A percentile compares a stretch with the other conserved stretches of the same genome.
Conservation (phyloP, 2,797 vertebrate genomes). For the Scyliorhinus canicula region DNA sequence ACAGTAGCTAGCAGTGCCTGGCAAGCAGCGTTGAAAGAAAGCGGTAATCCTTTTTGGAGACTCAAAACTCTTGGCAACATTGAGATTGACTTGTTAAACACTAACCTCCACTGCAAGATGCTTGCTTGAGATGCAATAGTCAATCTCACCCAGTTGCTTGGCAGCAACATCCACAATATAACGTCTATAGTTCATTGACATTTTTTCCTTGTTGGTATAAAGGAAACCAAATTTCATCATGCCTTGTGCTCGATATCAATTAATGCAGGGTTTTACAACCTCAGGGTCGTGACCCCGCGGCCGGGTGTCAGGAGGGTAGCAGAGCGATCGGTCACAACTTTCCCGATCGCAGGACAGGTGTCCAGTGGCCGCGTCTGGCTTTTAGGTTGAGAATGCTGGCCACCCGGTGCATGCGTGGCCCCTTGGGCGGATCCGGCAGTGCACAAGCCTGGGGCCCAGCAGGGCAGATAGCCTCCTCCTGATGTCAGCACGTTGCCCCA, state of each 20-base stretch:
- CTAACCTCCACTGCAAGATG: background rate
- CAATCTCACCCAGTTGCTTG: background rate
- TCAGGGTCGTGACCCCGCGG: no score
- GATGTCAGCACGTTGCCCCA: no score
- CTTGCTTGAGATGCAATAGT: background rate
- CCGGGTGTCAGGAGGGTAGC: no score
- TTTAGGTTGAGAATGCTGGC: no score
- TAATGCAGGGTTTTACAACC: no score
- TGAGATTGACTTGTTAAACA: background rate
- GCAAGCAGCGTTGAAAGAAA: background rate
- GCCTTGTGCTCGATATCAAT: background rate
- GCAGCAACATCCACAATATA: background rate
- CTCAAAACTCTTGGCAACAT: background rate
- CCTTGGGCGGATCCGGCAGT: no score
- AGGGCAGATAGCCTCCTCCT: no score
- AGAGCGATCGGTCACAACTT: no score
- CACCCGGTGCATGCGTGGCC: no score
- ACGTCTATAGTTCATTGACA: background rate
- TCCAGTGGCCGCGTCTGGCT: no score
- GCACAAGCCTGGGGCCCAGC: no score
- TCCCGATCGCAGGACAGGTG: no score
- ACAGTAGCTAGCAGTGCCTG: background rate
- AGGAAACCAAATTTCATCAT: background rate
- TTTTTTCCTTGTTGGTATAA: background rate
- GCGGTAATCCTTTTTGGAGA: background rate